These are phyloP conservation scores for Lordiphosa andalusiaca DNA, from an alignment of 2,888 invertebrate species.

Conservation along the genomic window DNA sequence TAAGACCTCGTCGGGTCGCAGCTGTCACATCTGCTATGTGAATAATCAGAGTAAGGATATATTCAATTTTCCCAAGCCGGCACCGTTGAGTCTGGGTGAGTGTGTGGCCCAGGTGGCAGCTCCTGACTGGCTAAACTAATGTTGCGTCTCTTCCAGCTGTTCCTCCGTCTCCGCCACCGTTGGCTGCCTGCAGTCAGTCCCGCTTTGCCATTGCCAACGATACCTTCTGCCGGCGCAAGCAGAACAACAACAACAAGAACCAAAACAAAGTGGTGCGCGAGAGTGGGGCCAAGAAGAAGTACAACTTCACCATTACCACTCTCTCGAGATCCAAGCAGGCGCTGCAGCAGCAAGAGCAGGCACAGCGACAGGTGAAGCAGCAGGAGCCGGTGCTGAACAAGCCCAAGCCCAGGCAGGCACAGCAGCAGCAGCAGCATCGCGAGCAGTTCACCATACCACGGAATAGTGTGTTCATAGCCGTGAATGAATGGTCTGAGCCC, in stretches of 20 bases:
- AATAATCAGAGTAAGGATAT: conserved; percentile 79
- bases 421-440: conserved; percentile 11
- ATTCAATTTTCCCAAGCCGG: conserved; percentile 75
- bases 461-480: conserved; percentile 84
- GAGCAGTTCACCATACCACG: conserved; percentile 75
- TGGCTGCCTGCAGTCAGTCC: conserved; percentile 63
- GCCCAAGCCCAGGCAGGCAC: conserved; percentile 17
- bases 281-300: conserved; percentile 68
- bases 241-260: conserved; percentile 66
- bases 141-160: conserved; percentile 1
- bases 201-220: conserved; percentile 69
- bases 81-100: conserved; percentile 28
- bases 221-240: conserved; percentile 64
- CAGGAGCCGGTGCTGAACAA: conserved; percentile 10
- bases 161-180: conserved; percentile 11
- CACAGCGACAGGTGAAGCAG: conserved; percentile 8
- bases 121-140: too few relatives aligned
- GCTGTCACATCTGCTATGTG: conserved; percentile 80
- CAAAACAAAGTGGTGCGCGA: conserved; percentile 58
- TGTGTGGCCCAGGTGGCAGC: neutral
- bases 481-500: conserved; percentile 83
- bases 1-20: conserved; percentile 76
- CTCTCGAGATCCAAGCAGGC: conserved; percentile 66
- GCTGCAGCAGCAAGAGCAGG: conserved; percentile 35
- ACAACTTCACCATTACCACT: conserved; percentile 80